Evolutionary conservation across 2,797 vertebrate species (phyloP).

Genomic region (Mormyrops attenuatus): DNA sequence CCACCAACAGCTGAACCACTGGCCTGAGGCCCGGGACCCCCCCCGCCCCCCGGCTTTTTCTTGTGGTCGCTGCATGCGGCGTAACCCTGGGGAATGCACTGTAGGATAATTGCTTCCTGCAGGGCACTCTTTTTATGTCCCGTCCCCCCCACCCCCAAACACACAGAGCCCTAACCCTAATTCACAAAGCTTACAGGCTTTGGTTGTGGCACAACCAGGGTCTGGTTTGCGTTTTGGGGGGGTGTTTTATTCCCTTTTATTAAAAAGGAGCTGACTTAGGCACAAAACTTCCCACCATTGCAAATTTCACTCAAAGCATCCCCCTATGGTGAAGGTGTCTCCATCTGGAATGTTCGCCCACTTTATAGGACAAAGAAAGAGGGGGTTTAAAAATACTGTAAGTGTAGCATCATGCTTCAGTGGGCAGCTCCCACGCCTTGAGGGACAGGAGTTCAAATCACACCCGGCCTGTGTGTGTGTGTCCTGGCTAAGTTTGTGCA

Average conservation of each 20-base stretch:
- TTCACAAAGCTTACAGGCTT: slow-evolving; percentile 32
- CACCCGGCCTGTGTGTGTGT: not conserved
- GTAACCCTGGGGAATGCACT: slow-evolving; percentile 12
- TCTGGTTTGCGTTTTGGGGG: slow-evolving; percentile 51
- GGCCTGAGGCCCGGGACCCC: slow-evolving; percentile 3
- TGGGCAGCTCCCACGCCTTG: not conserved
- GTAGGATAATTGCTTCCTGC: slow-evolving; percentile 31
- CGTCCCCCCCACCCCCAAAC: not conserved
- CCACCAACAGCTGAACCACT: not conserved
- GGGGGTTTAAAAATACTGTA: not conserved
- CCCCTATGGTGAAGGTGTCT: slow-evolving; percentile 3
- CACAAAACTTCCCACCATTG: slow-evolving; percentile 35
- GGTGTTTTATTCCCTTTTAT: slow-evolving; percentile 54
- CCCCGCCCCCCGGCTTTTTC: not conserved
- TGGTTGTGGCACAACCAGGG: slow-evolving; percentile 22
- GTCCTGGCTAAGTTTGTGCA: not conserved
- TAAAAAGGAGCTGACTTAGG: slow-evolving; percentile 41
- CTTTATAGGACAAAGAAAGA: slow-evolving; percentile 22
- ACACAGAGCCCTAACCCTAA: slow-evolving; percentile 10
- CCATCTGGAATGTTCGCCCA: not conserved
- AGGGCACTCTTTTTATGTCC: slow-evolving; percentile 35
- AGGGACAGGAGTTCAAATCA: not conserved
- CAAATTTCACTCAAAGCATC: slow-evolving; percentile 22
- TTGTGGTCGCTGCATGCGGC: not conserved
- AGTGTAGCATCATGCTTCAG: not conserved